These are phyloP conservation scores for Glomeris maerens DNA, from an alignment of 1,140 invertebrate genomes.

Conservation along the genomic window DNA sequence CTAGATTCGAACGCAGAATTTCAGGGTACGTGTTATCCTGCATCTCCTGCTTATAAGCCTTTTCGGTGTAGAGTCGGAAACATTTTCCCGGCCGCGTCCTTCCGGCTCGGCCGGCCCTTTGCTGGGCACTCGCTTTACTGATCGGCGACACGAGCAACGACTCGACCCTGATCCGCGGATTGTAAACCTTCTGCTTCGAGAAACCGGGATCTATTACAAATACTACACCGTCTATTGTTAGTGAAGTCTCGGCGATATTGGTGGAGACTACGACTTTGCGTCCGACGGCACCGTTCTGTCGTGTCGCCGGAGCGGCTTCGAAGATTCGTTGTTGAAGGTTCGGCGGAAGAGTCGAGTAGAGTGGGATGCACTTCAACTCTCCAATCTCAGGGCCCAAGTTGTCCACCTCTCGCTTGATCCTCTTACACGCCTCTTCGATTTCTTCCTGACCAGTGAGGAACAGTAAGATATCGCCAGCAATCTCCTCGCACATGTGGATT, in stretches of 20 bases:
- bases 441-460: conserved; percentile 94
- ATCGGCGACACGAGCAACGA: conserved; percentile 95
- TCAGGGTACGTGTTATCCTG: conserved; percentile 99
- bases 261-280: conserved; percentile 93
- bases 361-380: conserved; percentile 93
- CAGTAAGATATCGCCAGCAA: conserved; percentile 79
- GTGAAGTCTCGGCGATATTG: conserved; percentile 97
- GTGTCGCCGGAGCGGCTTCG: conserved; percentile 82
- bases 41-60: conserved; percentile 98
- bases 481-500: conserved; percentile 98
- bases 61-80: conserved; percentile 96
- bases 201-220: conserved; percentile 99
- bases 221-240: conserved; percentile 99
- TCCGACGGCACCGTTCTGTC: conserved; percentile 86
- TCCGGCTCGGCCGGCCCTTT: conserved; percentile 91
- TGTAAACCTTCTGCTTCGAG: conserved; percentile 98
- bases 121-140: conserved; percentile 98
- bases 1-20: conserved; percentile 91
- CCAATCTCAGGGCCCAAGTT: conserved; percentile 93
- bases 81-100: conserved; percentile 95
- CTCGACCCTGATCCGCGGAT: conserved; percentile 92
- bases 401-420: conserved; percentile 92
- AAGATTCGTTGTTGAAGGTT: conserved; percentile 96
- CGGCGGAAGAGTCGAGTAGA: conserved; percentile 96
- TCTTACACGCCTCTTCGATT: conserved; percentile 98